A percentile compares a stretch with the other conserved stretches of the same genome.
phyloP scores from a whole-genome alignment of 2,113 vertebrate species.

The Paraplagusia blochii region DNA sequence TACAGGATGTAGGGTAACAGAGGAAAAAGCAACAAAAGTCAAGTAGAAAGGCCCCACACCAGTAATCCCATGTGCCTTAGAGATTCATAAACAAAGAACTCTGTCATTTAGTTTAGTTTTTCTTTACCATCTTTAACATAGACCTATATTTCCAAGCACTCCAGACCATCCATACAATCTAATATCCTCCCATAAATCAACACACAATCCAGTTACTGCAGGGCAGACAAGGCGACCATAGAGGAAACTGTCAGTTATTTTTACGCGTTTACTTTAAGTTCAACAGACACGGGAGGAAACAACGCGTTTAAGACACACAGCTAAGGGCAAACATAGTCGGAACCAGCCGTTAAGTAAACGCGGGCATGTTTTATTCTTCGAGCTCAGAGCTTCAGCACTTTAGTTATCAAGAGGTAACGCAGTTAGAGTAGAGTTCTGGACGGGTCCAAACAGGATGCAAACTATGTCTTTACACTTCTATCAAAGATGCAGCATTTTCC shows the following conservation, averaged over 20 bases:
- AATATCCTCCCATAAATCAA: slow-evolving; percentile 42
- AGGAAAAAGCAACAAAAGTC: slow-evolving; percentile 53
- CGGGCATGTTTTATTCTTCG: neutral
- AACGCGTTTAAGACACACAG: slow-evolving; percentile 16
- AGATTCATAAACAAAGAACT: slow-evolving; percentile 54
- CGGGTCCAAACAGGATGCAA: neutral
- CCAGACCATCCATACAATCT: slow-evolving; percentile 26
- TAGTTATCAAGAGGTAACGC: neutral
- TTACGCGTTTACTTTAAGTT: neutral
- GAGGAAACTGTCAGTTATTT: slow-evolving; percentile 26
- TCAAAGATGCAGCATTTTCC: too few species aligned
- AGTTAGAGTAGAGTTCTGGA: neutral
- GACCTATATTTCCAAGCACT: slow-evolving; percentile 23
- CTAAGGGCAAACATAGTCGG: slow-evolving; percentile 27
- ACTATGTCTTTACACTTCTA: neutral
- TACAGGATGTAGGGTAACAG: slow-evolving; percentile 23
- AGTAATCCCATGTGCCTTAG: slow-evolving; percentile 63
- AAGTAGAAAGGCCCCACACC: slow-evolving; percentile 60
- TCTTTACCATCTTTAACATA: slow-evolving; percentile 10
- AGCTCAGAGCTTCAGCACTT: slow-evolving; percentile 1
- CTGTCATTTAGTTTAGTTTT: slow-evolving; percentile 14
- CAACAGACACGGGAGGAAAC: slow-evolving; percentile 40
- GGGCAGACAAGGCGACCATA: slow-evolving; percentile 28
- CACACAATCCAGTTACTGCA: slow-evolving; percentile 44
- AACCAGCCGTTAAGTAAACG: neutral